Evolutionary conservation across 2,797 vertebrate species (phyloP).

Genomic region (Poecilia gillii): DNA sequence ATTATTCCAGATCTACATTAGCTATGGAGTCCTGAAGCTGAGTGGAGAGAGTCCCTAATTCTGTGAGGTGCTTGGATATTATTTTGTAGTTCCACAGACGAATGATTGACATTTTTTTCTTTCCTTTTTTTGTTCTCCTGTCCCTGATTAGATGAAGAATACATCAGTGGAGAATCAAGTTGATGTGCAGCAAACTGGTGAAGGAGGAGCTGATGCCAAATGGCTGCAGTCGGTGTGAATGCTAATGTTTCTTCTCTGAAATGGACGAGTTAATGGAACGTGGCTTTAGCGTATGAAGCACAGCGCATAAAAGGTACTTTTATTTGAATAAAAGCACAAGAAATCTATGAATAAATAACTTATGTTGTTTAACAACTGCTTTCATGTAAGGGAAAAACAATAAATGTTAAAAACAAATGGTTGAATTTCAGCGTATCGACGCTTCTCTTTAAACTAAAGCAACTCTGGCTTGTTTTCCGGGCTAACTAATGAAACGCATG

Average conservation of each 20-base stretch:
- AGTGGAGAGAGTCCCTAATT: conserved; percentile 45
- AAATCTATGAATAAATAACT: conserved; percentile 7
- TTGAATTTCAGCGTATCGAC: conserved; percentile 17
- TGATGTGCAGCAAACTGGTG: conserved; percentile 39
- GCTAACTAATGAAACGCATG: conserved; percentile 17
- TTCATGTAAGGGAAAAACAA: neutral
- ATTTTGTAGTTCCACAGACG: conserved; percentile 29
- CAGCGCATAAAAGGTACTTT: conserved; percentile 2
- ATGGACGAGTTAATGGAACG: conserved; percentile 40
- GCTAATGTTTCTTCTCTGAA: conserved; percentile 49
- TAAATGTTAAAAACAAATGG: neutral
- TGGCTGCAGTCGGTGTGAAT: conserved; percentile 32
- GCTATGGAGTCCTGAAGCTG: conserved; percentile 56
- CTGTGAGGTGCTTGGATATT: conserved; percentile 20
- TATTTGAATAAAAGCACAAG: neutral
- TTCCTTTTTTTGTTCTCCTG: conserved; percentile 37
- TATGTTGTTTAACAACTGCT: conserved; percentile 8
- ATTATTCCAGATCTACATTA: conserved; percentile 47
- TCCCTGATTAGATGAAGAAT: conserved; percentile 52
- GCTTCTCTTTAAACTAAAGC: conserved; percentile 19
- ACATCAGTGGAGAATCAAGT: conserved; percentile 42
- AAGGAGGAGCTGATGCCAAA: conserved; percentile 48
- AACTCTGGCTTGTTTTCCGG: conserved; percentile 33
- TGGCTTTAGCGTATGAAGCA: conserved; percentile 10
- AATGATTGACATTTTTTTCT: conserved; percentile 66